Evolutionary conservation across 2,113 vertebrate species (phyloP).

Genomic region (Patagioenas fasciata): DNA sequence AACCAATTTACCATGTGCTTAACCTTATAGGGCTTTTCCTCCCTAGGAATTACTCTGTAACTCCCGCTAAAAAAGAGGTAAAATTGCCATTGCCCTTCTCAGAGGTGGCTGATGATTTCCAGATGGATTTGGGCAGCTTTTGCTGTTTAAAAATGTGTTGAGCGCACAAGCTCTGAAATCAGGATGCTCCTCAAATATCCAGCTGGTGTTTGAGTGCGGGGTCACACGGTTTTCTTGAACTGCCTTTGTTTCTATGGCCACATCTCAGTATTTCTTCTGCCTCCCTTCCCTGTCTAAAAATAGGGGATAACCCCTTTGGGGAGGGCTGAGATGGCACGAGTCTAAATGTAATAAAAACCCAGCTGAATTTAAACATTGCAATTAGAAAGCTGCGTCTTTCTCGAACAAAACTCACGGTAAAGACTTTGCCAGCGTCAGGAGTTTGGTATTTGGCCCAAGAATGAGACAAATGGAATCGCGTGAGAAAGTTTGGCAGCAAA

Average conservation of each 20-base stretch:
- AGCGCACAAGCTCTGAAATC: neutral
- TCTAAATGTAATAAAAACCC: neutral
- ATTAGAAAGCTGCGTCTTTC: neutral
- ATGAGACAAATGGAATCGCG: slow-evolving; percentile 14
- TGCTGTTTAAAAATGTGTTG: neutral
- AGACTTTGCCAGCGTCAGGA: slow-evolving; percentile 41
- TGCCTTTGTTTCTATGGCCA: neutral
- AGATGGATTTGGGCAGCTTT: neutral
- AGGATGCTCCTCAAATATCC: neutral
- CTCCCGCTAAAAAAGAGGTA: neutral
- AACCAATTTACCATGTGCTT: neutral
- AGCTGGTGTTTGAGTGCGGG: rapidly evolving
- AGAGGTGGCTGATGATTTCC: neutral
- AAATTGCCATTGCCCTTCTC: neutral
- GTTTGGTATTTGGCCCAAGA: slow-evolving; percentile 7
- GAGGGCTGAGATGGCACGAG: neutral
- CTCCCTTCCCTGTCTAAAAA: neutral
- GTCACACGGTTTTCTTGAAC: neutral
- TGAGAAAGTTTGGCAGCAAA: slow-evolving; percentile 19
- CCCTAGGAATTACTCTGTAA: neutral
- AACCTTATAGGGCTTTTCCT: neutral
- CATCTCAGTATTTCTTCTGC: neutral
- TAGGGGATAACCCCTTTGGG: neutral
- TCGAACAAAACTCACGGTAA: neutral
- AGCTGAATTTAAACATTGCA: neutral